These are phyloP conservation scores for Eristalinus sepulchralis DNA, from an alignment of 2,888 invertebrate genomes.

Conservation along the genomic window DNA sequence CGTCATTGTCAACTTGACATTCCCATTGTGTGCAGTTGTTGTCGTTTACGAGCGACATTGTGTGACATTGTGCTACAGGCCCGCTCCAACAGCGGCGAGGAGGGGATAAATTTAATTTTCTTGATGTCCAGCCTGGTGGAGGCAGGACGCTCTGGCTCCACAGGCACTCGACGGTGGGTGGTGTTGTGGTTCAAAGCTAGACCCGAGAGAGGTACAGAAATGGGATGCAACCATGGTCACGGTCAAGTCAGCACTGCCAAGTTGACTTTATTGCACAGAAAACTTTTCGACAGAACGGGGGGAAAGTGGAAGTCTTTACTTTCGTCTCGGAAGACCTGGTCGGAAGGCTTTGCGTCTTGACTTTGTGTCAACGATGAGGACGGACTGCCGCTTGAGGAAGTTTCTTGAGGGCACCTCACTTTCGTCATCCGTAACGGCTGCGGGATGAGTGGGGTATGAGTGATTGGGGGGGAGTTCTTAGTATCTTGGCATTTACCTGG, in stretches of 20 bases:
- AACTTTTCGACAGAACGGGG: not conserved
- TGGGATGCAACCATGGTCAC: conserved; percentile 19
- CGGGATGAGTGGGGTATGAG: not conserved
- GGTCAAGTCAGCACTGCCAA: not conserved
- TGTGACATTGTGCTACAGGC: conserved; percentile 31
- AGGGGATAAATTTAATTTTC: conserved; percentile 52
- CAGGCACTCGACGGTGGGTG: conserved; percentile 25
- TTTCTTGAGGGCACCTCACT: conserved; percentile 91
- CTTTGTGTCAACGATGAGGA: conserved; percentile 91
- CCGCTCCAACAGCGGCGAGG: not conserved
- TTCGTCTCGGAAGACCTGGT: conserved; percentile 75
- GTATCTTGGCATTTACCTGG: conserved; percentile 75
- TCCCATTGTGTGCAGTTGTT: conserved; percentile 66
- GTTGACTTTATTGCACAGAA: not conserved
- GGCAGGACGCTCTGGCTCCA: conserved; percentile 24
- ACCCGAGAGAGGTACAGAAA: conserved; percentile 2
- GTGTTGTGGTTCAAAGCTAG: conserved; percentile 2
- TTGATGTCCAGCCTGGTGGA: conserved; percentile 1
- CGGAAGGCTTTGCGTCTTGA: conserved; percentile 88
- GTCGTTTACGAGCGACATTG: conserved; percentile 62
- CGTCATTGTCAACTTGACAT: conserved; percentile 65
- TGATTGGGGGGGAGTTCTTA: not conserved
- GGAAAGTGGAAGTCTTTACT: conserved; percentile 48
- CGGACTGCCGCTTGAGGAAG: conserved; percentile 90
- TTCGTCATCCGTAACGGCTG: conserved; percentile 87